Base-by-base conservation (phyloP, 2,113 vertebrate species). In the Heterocephalus glaber region DNA sequence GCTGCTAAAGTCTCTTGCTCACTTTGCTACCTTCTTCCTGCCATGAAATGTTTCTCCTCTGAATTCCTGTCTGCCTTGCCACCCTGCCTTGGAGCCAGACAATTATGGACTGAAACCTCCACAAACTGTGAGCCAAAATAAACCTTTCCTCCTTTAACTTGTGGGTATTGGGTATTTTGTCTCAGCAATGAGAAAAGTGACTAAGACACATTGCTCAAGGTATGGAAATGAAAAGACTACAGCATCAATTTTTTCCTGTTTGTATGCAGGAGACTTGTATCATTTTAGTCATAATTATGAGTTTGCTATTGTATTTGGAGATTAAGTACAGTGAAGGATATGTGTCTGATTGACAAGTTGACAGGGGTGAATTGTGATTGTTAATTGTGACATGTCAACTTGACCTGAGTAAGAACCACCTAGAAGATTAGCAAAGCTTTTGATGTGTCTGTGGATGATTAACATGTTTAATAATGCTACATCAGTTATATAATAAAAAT, bases 401-500 rank as follows among this genome's bases (percentile, higher is more conserved):
- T 30, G 44, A 47, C 26, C 44, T 49, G 44, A 76, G 72, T 76
- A 16, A 76, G 44, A 30, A 76, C 47, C 72, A 76, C 44, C 41
- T 38, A 70, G 68, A 16, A 61, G 44, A 76, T 76, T 33, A 9
- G 44, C 49, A 28, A 77, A 77, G 44, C 44, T 47, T 77, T 77
- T 49, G 28, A 11, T 17, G 16, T 49, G 7, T 77, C 74, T 49
- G 74, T 49, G 44, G 44, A 49, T 77, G 74, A 77, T 30, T 77
- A 49, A 77, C 28, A 16, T 49, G 26, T 86, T 94, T 77, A 96
- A 74, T 83, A 63, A 68, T 85, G 12, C 92, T 52, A 49, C 30
- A n/a, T 68, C 11, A 3, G 14, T 70, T 95, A 70, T 68, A 68
- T 76, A 95, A 89, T 74, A 92, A 96, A 81, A 92, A 89, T 35